Percentiles rank a stretch among this genome's conserved stretches.
Evolutionary conservation across 2,888 invertebrate species (phyloP).

Genomic region (Torymus tubicola): DNA sequence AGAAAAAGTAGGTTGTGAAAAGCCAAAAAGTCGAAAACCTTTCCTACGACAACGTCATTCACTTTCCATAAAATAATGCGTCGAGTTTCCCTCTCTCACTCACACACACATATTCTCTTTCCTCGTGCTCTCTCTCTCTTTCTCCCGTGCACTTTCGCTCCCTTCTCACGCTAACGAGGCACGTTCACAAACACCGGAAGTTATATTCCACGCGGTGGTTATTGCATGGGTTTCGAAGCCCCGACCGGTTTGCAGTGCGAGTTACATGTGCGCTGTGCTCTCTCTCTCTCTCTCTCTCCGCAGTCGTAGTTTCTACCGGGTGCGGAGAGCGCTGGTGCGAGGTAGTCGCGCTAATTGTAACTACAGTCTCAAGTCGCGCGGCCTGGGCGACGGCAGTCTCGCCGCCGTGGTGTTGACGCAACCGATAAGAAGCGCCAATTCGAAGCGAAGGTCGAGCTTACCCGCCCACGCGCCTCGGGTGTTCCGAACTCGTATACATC

Average conservation of each 20-base stretch:
- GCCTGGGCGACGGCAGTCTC: not conserved
- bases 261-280: conserved; percentile 48
- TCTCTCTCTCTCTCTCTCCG: conserved; percentile 37
- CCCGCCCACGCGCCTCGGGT: too few relatives aligned
- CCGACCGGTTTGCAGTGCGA: conserved; percentile 54
- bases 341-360: conserved; percentile 56
- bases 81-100: conserved; percentile 11
- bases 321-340: conserved; percentile 9
- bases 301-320: conserved; percentile 46
- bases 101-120: conserved; percentile 7
- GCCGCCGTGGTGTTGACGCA: conserved; percentile 8
- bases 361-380: conserved; percentile 45
- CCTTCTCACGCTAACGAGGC: conserved; percentile 56
- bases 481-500: too few relatives aligned
- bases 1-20: not conserved
- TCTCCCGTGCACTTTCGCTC: conserved; percentile 16
- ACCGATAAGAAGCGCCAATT: conserved; percentile 45
- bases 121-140: conserved; percentile 30
- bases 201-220: conserved; percentile 56
- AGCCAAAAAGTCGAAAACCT: not conserved
- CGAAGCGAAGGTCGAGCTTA: not conserved
- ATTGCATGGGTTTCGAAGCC: conserved; percentile 57
- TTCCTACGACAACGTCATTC: conserved; percentile 24
- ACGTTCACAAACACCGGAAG: conserved; percentile 60
- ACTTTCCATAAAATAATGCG: conserved; percentile 31